Base-by-base conservation (phyloP, 2,113 vertebrate genomes). In the Calcarius ornatus region DNA sequence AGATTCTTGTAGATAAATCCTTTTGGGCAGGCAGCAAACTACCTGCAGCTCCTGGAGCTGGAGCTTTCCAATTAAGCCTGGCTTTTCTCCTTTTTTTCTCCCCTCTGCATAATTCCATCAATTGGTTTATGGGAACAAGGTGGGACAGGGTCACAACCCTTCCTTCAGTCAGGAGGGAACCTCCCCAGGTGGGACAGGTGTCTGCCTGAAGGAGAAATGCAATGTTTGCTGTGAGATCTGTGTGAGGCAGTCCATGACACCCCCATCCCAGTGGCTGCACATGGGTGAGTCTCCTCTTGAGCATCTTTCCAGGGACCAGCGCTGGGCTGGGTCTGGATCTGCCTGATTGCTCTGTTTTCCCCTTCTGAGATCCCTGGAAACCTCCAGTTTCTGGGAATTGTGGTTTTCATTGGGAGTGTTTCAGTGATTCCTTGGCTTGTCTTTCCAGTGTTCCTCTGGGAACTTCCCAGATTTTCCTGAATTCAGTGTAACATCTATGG, bases 401-500 rank as follows among this genome's bases (percentile, higher is more conserved):
- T 51, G 47, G 31, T 19, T 15, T 53, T 45, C 12, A 31, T 31
- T 17, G 2, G 11, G 6, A 19, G 12, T 24, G 31, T 7, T 22
- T 80, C 48, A 45, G 31, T 22, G 25, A 38, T 43, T 69, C 27
- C n/a, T 64, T n/a, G 21, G 14, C 21, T 71, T 4, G 1, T 63
- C 8, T 68, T 47, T 48, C 16, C 16, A 8, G 21, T 6, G 8
- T 24, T n/a, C 16, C 19, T 7, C 12, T 22, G 54, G 43, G 37
- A 91, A 30, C 28, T 21, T 57, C 33, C 13, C 28, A 47, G 38
- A n/a, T 15, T 20, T 78, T 81, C 20, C 15, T 59, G 12, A 48
- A 7, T 38, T 51, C 50, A 1, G 1, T 50, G 42, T 28, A 5
- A 45, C 8, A 11, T 10, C 7, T 1, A 4, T 0, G 13, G 28